Evolutionary conservation across 2,797 vertebrate genomes (phyloP).

Genomic region (Fratercula arctica): DNA sequence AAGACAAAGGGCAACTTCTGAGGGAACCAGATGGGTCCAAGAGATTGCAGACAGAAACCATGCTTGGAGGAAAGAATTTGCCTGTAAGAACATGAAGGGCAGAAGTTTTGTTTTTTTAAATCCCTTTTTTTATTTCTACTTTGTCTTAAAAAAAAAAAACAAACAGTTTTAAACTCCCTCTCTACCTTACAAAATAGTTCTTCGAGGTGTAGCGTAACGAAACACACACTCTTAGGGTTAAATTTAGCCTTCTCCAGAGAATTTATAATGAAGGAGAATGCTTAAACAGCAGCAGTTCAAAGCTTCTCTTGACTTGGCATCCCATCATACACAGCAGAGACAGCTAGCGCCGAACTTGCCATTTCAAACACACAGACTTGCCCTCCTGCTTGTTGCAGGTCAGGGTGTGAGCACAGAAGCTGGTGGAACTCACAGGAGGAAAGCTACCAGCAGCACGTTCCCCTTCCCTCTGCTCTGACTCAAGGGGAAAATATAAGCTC

Average conservation of each 20-base stretch:
- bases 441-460: background rate
- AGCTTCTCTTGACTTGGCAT: background rate
- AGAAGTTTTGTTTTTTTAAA: background rate
- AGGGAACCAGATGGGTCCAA: background rate
- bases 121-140: background rate
- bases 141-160: rapidly evolving
- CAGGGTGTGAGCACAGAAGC: background rate
- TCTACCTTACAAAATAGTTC: background rate
- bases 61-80: background rate
- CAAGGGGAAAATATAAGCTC: background rate
- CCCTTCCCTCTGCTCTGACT: background rate
- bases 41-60: background rate
- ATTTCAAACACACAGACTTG: background rate
- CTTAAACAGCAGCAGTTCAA: background rate
- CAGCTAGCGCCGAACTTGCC: background rate
- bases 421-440: background rate
- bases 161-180: background rate
- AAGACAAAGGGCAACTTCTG: background rate
- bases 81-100: background rate
- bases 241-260: background rate
- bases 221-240: background rate
- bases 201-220: background rate
- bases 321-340: background rate
- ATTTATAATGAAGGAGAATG: background rate
- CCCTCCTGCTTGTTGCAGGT: background rate